Percentiles rank a stretch among this genome's conserved stretches.
Conservation (phyloP, 2,113 vertebrate genomes). For the Hippoglossus stenolepis region DNA sequence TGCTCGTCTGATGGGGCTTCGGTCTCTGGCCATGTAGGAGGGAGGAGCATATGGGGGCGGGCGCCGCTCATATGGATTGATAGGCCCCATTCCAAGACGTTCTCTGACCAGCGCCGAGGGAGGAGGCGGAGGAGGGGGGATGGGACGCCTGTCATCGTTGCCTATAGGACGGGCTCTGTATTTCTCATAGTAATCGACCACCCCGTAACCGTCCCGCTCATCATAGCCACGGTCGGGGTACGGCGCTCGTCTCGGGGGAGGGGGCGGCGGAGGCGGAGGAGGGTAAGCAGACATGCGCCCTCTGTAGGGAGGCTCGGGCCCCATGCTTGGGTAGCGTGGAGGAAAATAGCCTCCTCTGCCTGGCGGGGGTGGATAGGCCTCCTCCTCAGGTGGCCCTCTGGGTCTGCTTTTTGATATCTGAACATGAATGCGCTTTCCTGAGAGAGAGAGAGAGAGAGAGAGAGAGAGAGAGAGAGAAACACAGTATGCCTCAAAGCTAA, state of each 20-base stretch:
- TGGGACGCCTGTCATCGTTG: conserved; percentile 78
- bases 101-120: conserved; percentile 82
- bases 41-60: conserved; percentile 83
- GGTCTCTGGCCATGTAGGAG: conserved; percentile 88
- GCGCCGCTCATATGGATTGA: conserved; percentile 89
- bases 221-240: conserved; percentile 88
- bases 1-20: conserved; percentile 90
- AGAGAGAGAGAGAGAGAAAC: conserved; percentile 55
- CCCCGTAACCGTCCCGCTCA: conserved; percentile 83
- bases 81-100: conserved; percentile 80
- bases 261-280: conserved; percentile 84
- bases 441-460: conserved; percentile 65
- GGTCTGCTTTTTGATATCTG: conserved; percentile 93
- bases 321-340: conserved; percentile 88
- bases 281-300: conserved; percentile 80
- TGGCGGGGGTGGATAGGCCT: conserved; percentile 87
- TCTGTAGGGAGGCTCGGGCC: conserved; percentile 84
- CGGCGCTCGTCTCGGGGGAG: conserved; percentile 80
- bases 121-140: conserved; percentile 83
- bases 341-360: conserved; percentile 91
- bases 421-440: conserved; percentile 97
- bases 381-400: conserved; percentile 89
- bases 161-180: conserved; percentile 89
- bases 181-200: conserved; percentile 95
- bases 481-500: conserved; percentile 51